phyloP scores from a whole-genome alignment of 2,888 invertebrate genomes.

The Diloba caeruleocephala region DNA sequence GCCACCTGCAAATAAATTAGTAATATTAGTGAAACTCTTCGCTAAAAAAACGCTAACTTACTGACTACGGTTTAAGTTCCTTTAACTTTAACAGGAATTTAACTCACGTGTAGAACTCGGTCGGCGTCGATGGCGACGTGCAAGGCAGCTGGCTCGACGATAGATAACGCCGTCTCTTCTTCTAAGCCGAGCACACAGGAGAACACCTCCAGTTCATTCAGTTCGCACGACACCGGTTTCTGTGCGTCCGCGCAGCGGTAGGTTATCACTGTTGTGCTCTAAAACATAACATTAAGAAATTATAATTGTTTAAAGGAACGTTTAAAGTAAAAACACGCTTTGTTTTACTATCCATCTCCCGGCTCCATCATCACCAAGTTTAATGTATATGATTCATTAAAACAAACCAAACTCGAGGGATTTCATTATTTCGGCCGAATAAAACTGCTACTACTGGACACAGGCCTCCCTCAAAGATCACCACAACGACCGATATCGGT shows the following conservation, averaged over 20 bases:
- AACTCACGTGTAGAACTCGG: conserved; percentile 83
- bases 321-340: too few relatives aligned
- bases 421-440: too few relatives aligned
- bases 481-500: too few relatives aligned
- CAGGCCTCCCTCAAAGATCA: too few relatives aligned
- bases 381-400: too few relatives aligned
- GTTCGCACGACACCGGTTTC: conserved; percentile 95
- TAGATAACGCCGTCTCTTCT: conserved; percentile 97
- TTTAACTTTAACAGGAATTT: too few relatives aligned
- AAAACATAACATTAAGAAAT: conserved; percentile 31
- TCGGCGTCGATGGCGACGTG: conserved; percentile 91
- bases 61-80: too few relatives aligned
- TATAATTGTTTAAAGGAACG: neutral
- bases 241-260: conserved; percentile 92
- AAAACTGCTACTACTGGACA: too few relatives aligned
- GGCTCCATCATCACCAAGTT: too few relatives aligned
- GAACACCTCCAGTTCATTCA: conserved; percentile 97
- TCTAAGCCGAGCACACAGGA: conserved; percentile 97
- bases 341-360: too few relatives aligned
- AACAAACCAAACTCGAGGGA: too few relatives aligned
- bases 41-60: neutral
- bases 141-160: conserved; percentile 97
- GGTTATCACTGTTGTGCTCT: conserved; percentile 96
- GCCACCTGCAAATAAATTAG: conserved; percentile 85
- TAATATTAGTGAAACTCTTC: too few relatives aligned